These are phyloP conservation scores for Drosophila nikananu DNA, from an alignment of 1,140 invertebrate genomes.

Conservation along the genomic window DNA sequence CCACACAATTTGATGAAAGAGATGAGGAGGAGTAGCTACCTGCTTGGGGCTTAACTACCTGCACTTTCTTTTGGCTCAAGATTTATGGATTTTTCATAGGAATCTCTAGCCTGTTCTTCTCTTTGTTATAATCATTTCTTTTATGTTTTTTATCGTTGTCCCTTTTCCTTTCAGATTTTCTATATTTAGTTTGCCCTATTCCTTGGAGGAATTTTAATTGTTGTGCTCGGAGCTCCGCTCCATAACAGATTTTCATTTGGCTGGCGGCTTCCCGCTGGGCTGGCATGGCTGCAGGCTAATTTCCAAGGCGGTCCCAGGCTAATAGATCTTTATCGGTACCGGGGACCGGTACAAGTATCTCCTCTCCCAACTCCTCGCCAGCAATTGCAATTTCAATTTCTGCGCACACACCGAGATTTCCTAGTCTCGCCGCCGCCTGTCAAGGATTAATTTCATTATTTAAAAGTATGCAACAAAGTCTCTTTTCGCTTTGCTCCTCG, in stretches of 20 bases:
- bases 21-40: conserved; percentile 46
- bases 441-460: conserved; percentile 85
- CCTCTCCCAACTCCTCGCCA: neutral
- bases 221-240: conserved; percentile 37
- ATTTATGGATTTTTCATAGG: conserved; percentile 60
- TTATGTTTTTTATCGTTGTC: conserved; percentile 5
- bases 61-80: conserved; percentile 52
- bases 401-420: conserved; percentile 48
- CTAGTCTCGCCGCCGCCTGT: conserved; percentile 69
- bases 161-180: conserved; percentile 32
- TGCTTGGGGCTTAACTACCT: conserved; percentile 56
- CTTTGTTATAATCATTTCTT: conserved; percentile 22
- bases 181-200: conserved; percentile 60
- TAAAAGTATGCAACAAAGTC: conserved; percentile 55
- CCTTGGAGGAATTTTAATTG: conserved; percentile 78
- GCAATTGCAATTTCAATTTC: conserved; percentile 70
- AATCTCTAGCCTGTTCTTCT: conserved; percentile 38
- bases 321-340: conserved; percentile 75
- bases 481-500: conserved; percentile 38
- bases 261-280: conserved; percentile 55
- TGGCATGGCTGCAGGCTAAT: conserved; percentile 33
- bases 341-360: conserved; percentile 45
- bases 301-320: conserved; percentile 47
- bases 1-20: conserved; percentile 59
- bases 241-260: conserved; percentile 28